Base-by-base conservation (phyloP, 1,140 invertebrate genomes). In the Drosophila punjabiensis region DNA sequence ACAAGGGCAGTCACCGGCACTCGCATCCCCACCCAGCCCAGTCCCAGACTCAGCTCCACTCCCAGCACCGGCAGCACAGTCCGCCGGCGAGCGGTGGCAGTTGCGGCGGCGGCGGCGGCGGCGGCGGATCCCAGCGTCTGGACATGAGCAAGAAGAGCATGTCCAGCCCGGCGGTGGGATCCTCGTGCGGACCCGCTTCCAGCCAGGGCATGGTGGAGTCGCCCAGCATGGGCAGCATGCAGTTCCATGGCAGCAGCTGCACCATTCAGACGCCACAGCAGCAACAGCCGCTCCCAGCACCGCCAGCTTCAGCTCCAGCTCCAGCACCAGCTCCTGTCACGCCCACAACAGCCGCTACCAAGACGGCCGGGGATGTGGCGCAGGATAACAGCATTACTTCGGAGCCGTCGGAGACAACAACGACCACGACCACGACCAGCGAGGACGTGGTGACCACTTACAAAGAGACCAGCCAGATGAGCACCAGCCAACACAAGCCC, bases 381-480 rank as follows among this genome's bases (percentile, higher is more conserved):
- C 90, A 92, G 63, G 92, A 93, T 37, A 93, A 93, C 48, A 93
- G 92, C 77, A 91, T 93, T 35, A 93, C 92, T 11, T 93, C 92
- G 24, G 92, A 93, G 70, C 92, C 91, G 37, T 93, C 92, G 52
- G 92, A 93, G 77, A 88, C 92, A 18, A 93, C 92, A 55, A 93
- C 92, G 24, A 93, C 89, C 37, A 93, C 92, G 39, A 93, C 92
- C 56, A 93, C 92, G 63, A 93, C 92, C 45, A 92, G 91, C 71
- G 92, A 93, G 59, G 92, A 93, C 59, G 92, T 93, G 47, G 90
- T 93, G 8, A 93, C 92, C 55, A 93, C 92, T 24, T 93, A 91
- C 62, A 93, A 93, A 63, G 92, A 93, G 74, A 79, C 90, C 47
- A 92, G 91, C 69, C 85, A 92, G 64, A 73, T 81, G 37, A 82